phyloP scores from a whole-genome alignment of 2,113 vertebrate genomes.

The Chlorodrepanis virens region DNA sequence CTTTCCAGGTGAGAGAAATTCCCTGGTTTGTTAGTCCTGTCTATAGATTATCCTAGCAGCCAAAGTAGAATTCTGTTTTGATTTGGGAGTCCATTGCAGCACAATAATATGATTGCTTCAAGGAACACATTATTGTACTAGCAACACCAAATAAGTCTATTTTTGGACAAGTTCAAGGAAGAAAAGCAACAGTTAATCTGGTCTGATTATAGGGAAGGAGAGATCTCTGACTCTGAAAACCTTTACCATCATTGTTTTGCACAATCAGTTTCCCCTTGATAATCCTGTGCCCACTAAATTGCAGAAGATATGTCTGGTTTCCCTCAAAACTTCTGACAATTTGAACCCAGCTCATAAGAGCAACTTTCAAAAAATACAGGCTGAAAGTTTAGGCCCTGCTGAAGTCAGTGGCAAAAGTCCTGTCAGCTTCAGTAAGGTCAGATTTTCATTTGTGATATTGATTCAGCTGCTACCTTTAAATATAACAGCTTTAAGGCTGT shows the following conservation, averaged over 20 bases:
- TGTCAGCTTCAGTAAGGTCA: background rate
- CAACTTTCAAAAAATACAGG: background rate
- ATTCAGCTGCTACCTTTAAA: slow-evolving; percentile 42
- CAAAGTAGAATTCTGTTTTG: background rate
- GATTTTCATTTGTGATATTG: background rate
- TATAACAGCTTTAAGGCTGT: background rate
- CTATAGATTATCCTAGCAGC: background rate
- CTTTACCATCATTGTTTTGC: background rate
- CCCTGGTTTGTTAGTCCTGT: background rate
- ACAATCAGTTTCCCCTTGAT: background rate
- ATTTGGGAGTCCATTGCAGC: background rate
- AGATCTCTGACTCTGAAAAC: background rate
- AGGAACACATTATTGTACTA: background rate
- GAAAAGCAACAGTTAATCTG: background rate
- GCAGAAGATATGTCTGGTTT: background rate
- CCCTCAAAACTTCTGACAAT: background rate
- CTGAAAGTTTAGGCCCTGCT: background rate
- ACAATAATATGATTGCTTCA: background rate
- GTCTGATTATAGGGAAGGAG: background rate
- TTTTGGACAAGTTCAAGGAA: background rate
- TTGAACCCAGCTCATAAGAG: background rate
- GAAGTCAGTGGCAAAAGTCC: background rate
- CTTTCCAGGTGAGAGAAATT: background rate
- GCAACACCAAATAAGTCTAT: background rate
- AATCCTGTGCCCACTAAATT: background rate